Conservation (phyloP, 2,888 invertebrate species). For the Tenthredo mesomela region DNA sequence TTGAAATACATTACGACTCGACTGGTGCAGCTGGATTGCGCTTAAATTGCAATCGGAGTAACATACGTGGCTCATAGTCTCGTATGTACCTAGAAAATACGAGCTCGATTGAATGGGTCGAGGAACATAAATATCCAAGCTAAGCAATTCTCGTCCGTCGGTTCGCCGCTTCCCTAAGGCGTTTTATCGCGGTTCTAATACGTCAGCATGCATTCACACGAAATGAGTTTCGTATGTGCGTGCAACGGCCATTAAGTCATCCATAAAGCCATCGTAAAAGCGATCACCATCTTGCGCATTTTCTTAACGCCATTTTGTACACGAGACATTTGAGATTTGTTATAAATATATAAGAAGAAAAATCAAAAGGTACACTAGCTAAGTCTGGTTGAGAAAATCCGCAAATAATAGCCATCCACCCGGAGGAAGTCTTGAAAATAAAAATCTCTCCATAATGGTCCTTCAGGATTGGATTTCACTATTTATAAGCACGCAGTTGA, state of each 20-base stretch:
- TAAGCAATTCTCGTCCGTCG: slow-evolving; percentile 43
- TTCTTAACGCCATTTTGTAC: slow-evolving; percentile 40
- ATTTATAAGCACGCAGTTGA: slow-evolving; percentile 19
- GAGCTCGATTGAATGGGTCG: slow-evolving; percentile 37
- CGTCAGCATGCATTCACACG: slow-evolving; percentile 61
- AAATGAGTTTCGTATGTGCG: slow-evolving; percentile 62
- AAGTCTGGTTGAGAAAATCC: not conserved
- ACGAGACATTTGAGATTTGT: not conserved
- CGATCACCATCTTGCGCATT: slow-evolving; percentile 63
- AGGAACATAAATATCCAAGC: slow-evolving; percentile 20
- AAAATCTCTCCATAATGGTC: slow-evolving; percentile 1
- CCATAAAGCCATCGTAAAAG: slow-evolving; percentile 69
- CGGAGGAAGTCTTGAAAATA: not conserved
- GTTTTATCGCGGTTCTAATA: slow-evolving; percentile 60
- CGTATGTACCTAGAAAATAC: not conserved
- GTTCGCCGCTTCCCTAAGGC: slow-evolving; percentile 19
- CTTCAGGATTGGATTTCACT: slow-evolving; percentile 15
- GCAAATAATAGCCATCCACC: not conserved
- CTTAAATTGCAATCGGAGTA: not conserved
- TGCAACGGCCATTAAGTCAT: slow-evolving; percentile 64
- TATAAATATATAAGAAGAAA: not conserved
- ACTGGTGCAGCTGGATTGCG: not conserved
- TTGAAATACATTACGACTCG: not conserved
- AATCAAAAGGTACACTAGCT: not conserved
- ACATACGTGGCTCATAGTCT: not conserved